Base-by-base conservation (phyloP, 2,797 vertebrate species). In the Acanthurus tractus region DNA sequence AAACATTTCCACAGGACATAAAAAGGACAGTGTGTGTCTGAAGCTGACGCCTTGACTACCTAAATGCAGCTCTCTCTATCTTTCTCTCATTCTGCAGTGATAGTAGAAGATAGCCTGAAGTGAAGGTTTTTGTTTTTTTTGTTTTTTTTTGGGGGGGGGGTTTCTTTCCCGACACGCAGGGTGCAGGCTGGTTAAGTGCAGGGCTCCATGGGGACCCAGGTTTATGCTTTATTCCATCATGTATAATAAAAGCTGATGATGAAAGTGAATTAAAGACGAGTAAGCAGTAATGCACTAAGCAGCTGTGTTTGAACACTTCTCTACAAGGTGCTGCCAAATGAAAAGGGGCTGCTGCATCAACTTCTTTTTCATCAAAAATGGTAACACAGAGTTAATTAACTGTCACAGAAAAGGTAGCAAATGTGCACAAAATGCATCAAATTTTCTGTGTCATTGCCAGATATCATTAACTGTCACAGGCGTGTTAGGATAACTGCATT, bases 181-280 rank as follows among this genome's bases (percentile, higher is more conserved):
- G 75, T 40, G 69, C 63, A 46, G 54, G 36, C 64, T 17, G 0
- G 46, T 81, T 86, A 89, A 86, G 76, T 45, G 14, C 57, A 49
- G 29, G 36, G 42, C 75, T 82, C 82, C 66, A 53, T 36, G 0
- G 81, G 54, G 64, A 79, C 6, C 7, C 22, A 10, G 50, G 14
- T 62, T 65, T 76, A 23, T 68, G 34, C 59, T 70, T 56, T 70
- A 74, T 61, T 78, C 40, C 25, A 4, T 70, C 56, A 75, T 48
- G 25, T 75, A 79, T 73, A 68, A 86, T 83, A 88, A 81, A 91
- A 90, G 84, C 76, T 86, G 87, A 91, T 91, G 87, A 92, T 82
- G 88, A 79, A 83, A 85, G 76, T 80, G 76, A 88, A 89, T 65
- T 61, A 52, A 55, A 71, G 64, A 73, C 71, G 34, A 50, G 74